Evolutionary conservation across 2,113 vertebrate genomes (phyloP).

Genomic region (Callipepla squamata): DNA sequence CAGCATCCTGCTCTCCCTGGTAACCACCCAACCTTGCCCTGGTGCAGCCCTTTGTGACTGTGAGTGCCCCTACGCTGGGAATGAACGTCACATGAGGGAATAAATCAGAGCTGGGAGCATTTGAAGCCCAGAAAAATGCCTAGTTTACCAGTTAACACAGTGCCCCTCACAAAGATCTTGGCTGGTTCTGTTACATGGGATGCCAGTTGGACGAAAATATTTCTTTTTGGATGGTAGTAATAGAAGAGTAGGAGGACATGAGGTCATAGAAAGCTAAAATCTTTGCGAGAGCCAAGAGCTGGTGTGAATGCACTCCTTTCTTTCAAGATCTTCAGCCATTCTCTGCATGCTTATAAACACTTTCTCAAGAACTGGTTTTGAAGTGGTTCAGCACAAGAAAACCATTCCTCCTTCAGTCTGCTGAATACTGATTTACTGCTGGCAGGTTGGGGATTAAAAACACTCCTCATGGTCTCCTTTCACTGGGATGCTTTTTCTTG

Average conservation of each 20-base stretch:
- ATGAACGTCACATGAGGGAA: neutral
- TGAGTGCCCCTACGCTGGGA: neutral
- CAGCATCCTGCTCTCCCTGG: neutral
- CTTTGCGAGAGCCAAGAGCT: slow-evolving; percentile 31
- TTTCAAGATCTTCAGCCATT: slow-evolving; percentile 29
- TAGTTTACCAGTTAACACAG: neutral
- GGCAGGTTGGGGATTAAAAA: neutral
- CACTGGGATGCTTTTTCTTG: neutral
- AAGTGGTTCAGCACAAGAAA: slow-evolving; percentile 37
- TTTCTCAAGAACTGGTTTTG: slow-evolving; percentile 39
- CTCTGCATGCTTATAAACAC: slow-evolving; percentile 30
- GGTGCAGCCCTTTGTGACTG: neutral
- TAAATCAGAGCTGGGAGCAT: neutral
- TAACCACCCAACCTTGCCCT: neutral
- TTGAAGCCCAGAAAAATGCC: neutral
- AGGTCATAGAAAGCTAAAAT: slow-evolving; percentile 30
- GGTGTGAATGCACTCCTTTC: slow-evolving; percentile 33
- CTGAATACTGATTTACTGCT: slow-evolving; percentile 31
- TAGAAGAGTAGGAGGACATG: neutral
- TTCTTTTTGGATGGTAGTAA: slow-evolving; percentile 26
- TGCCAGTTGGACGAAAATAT: slow-evolving; percentile 29
- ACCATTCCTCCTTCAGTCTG: neutral
- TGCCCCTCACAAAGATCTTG: slow-evolving; percentile 8
- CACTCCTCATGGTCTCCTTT: neutral
- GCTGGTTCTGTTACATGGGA: neutral